phyloP scores from a whole-genome alignment of 2,797 vertebrate genomes.

The Helicolenus hilgendorfi region DNA sequence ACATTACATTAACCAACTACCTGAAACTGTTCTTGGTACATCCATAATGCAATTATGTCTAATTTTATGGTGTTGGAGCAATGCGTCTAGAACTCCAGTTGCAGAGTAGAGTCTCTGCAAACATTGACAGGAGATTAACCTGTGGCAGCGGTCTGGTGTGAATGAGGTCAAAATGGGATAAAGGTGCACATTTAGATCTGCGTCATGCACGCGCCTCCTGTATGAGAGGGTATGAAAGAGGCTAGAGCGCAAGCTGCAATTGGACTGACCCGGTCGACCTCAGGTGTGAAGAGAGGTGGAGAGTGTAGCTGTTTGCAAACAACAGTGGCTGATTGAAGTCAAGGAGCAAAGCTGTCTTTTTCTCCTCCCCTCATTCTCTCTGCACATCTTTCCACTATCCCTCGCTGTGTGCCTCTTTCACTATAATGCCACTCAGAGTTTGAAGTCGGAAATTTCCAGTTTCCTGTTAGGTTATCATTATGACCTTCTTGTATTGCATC shows the following conservation, averaged over 20 bases:
- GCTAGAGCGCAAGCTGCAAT: slow-evolving; percentile 33
- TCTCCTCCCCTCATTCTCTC: background rate
- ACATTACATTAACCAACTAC: background rate
- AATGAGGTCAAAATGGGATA: slow-evolving; percentile 13
- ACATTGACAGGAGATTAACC: background rate
- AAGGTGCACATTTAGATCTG: background rate
- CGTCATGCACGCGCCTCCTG: background rate
- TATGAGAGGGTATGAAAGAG: slow-evolving; percentile 29
- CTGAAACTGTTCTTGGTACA: background rate
- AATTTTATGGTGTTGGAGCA: background rate
- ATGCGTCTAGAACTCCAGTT: background rate
- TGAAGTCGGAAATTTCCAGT: background rate
- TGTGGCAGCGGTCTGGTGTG: background rate
- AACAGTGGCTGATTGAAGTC: slow-evolving; percentile 76
- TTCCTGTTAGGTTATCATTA: background rate
- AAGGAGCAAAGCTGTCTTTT: slow-evolving; percentile 59
- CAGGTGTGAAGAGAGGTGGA: slow-evolving; percentile 26
- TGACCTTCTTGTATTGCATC: background rate
- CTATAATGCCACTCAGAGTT: background rate
- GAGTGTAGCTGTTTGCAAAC: slow-evolving; percentile 65
- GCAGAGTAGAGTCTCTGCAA: background rate
- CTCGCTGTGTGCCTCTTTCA: background rate
- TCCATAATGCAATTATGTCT: background rate
- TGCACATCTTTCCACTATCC: background rate
- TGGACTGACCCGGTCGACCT: slow-evolving; percentile 63